Evolutionary conservation across 2,797 vertebrate species (phyloP).

Genomic region (Gambelia wislizenii): DNA sequence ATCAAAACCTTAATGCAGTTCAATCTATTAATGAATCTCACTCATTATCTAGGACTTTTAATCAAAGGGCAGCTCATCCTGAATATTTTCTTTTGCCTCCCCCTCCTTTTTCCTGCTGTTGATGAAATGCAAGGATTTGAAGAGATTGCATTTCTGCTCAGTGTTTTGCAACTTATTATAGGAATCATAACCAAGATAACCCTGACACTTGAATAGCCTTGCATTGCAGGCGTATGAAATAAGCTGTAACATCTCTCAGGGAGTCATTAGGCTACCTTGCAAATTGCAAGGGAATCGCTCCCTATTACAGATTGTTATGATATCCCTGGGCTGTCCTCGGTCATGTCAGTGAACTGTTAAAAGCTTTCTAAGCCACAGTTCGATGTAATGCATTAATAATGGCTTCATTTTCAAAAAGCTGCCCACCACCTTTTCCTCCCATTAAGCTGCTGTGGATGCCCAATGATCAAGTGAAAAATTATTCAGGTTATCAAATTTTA

Average conservation of each 20-base stretch:
- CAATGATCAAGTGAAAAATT: background rate
- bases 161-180: constrained; percentile 10
- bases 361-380: constrained; percentile 40
- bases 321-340: constrained; percentile 11
- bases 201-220: background rate
- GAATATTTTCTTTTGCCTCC: constrained; percentile 40
- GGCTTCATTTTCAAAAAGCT: constrained; percentile 25
- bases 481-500: background rate
- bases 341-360: background rate
- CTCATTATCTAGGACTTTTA: constrained; percentile 1
- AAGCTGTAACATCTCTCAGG: background rate
- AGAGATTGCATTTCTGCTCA: constrained; percentile 25
- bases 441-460: background rate
- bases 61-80: background rate
- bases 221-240: background rate
- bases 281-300: constrained; percentile 32
- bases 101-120: background rate
- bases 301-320: background rate
- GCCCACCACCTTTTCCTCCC: background rate
- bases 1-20: constrained; percentile 49
- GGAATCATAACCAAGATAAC: constrained; percentile 36
- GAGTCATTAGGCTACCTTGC: constrained; percentile 3
- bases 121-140: constrained; percentile 20
- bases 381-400: constrained; percentile 16
- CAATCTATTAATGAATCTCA: constrained; percentile 64